phyloP scores from a whole-genome alignment of 2,113 vertebrate species.

The Ammodytes marinus region DNA sequence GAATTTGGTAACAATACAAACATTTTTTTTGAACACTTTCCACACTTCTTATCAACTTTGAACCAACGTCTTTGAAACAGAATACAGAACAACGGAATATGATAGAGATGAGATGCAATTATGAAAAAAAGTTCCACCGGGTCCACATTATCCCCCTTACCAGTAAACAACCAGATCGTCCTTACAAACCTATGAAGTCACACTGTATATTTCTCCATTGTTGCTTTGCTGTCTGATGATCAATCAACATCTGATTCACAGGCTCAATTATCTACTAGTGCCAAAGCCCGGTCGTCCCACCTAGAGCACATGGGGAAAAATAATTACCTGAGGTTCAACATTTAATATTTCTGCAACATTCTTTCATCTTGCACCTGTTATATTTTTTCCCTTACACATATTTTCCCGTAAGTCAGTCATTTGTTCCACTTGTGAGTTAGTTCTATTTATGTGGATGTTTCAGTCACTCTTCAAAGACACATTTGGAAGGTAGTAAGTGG shows the following conservation, averaged over 20 bases:
- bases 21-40: slow-evolving; percentile 11
- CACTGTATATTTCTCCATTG: slow-evolving; percentile 21
- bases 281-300: slow-evolving; percentile 9
- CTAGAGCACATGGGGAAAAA: slow-evolving; percentile 33
- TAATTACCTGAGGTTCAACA: slow-evolving; percentile 47
- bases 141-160: slow-evolving; percentile 19
- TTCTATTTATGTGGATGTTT: slow-evolving; percentile 7
- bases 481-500: neutral
- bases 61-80: slow-evolving; percentile 38
- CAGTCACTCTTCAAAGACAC: slow-evolving; percentile 38
- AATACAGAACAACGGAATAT: slow-evolving; percentile 4
- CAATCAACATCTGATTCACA: slow-evolving; percentile 38
- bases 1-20: neutral
- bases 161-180: slow-evolving; percentile 45
- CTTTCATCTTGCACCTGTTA: slow-evolving; percentile 56
- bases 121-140: slow-evolving; percentile 30
- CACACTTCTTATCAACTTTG: slow-evolving; percentile 21
- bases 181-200: slow-evolving; percentile 29
- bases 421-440: slow-evolving; percentile 20
- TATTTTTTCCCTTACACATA: slow-evolving; percentile 14
- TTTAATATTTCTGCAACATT: slow-evolving; percentile 34
- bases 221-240: slow-evolving; percentile 47
- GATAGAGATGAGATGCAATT: slow-evolving; percentile 42
- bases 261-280: slow-evolving; percentile 30
- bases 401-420: slow-evolving; percentile 49